phyloP scores from a whole-genome alignment of 2,888 invertebrate species.

The Nymphalis polychloros region DNA sequence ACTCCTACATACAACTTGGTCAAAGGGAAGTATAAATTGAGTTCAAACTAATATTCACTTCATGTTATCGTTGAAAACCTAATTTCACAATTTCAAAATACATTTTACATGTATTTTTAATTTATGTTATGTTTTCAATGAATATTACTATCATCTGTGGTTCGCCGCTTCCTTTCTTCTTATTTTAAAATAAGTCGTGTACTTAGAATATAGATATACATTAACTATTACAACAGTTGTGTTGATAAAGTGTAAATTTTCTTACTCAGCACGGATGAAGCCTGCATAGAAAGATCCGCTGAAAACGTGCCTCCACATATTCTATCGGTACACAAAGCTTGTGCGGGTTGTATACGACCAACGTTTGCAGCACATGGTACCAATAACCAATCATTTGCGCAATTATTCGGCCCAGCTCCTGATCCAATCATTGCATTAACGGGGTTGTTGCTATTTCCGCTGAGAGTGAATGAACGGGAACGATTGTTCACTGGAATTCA shows the following conservation, averaged over 20 bases:
- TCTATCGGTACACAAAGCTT: constrained; percentile 87
- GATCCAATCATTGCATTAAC: constrained; percentile 86
- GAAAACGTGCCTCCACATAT: constrained; percentile 92
- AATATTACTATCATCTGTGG: too few species aligned
- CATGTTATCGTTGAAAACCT: neutral
- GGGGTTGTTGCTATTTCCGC: constrained; percentile 87
- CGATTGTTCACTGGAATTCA: constrained; percentile 83
- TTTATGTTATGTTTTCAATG: too few species aligned
- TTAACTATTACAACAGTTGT: too few species aligned
- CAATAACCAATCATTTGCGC: constrained; percentile 89
- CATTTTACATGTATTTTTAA: too few species aligned
- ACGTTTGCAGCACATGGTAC: constrained; percentile 89
- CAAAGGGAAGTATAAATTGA: constrained; percentile 4
- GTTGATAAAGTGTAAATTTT: neutral
- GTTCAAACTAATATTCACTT: neutral
- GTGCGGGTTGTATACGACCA: constrained; percentile 81
- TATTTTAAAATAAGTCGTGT: too few species aligned
- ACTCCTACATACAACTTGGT: neutral
- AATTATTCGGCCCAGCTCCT: constrained; percentile 85
- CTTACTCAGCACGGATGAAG: constrained; percentile 88
- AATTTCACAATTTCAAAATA: too few species aligned
- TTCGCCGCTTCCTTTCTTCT: too few species aligned
- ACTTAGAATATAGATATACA: too few species aligned
- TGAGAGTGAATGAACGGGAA: constrained; percentile 87
- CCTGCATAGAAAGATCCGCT: constrained; percentile 85